Evolutionary conservation across 1,140 invertebrate species (phyloP), one percentile per base, ranked within the genome.

Genomic region (Leguminivora glycinivorella): DNA sequence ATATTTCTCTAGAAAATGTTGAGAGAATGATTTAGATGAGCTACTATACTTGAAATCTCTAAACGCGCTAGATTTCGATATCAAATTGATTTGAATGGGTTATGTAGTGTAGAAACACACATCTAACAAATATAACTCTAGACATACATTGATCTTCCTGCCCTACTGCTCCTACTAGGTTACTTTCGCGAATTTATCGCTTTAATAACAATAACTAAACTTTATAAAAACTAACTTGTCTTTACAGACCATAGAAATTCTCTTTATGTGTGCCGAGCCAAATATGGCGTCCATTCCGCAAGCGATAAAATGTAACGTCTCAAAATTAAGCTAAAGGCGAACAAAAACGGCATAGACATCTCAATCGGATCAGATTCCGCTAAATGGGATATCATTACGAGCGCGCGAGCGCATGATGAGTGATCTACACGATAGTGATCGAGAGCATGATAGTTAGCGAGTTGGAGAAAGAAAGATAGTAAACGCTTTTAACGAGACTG

Each of bases 381-480:
- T 83, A 85, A 85, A 83, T 79, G 79, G 74, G 73, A 74, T 77
- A 76, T 83, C 82, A 82, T 82, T 80, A 82, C 67, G 72, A 71
- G 58, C 76, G 75, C 75, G 75, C 66, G 68, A 25, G 71, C 72
- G 66, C 52, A 70, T 70, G 74, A 69, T 68, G 71, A 68, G 26
- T 63, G 58, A 63, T 63, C 26, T 63, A 63, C 58, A 17, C 58
- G 58, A 63, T 63, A 63, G 26, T 17, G 58, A 63, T 63, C 58
- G 26, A 58, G 56, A 29, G 56, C 56, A 19, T 34, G 26, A 31
- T 63, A 63, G 26, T 63, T 63, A 63, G 58, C 58, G 17, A 63
- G 26, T 17, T 63, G 25, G 7, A 22, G 47, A 52, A 52, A 52
- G 47, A 52, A 19, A 52, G 14, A 52, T 52, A 2, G 47, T 19